Conservation (phyloP, 2,888 invertebrate species). For the Lepidonotus clava region DNA sequence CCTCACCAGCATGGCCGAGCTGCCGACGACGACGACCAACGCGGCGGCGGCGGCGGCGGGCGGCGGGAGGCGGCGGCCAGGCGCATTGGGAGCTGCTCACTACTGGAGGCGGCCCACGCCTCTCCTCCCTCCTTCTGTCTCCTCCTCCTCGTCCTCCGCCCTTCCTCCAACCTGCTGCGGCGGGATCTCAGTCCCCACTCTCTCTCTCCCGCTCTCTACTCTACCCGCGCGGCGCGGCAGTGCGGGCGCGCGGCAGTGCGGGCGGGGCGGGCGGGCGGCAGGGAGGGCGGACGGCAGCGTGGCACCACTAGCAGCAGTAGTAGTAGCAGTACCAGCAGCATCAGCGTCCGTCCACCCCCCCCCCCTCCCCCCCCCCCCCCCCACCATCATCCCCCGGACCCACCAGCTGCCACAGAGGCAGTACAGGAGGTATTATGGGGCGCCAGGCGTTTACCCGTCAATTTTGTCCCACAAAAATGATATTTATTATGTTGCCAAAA, state of each 20-base stretch:
- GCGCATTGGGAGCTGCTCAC: background rate
- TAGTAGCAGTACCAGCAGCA: background rate
- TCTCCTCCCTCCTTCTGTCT: too few species aligned
- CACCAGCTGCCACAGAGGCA: background rate
- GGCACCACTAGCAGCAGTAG: background rate
- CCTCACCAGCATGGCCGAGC: slow-evolving; percentile 29
- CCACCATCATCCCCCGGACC: background rate
- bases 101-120: too few species aligned
- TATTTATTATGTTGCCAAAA: too few species aligned
- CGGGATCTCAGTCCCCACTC: too few species aligned
- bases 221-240: background rate
- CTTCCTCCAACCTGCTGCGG: background rate
- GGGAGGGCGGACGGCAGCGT: background rate
- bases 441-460: too few species aligned
- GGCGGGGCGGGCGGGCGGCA: background rate
- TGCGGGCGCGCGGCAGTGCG: background rate
- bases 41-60: background rate
- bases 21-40: background rate
- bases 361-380: background rate
- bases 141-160: background rate
- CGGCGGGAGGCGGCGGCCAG: background rate
- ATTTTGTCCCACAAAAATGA: too few species aligned
- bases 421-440: too few species aligned
- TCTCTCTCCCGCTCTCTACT: too few species aligned
- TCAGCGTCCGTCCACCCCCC: background rate